These are phyloP conservation scores for Tadarida brasiliensis DNA, from an alignment of 2,797 vertebrate species.

Conservation along the genomic window DNA sequence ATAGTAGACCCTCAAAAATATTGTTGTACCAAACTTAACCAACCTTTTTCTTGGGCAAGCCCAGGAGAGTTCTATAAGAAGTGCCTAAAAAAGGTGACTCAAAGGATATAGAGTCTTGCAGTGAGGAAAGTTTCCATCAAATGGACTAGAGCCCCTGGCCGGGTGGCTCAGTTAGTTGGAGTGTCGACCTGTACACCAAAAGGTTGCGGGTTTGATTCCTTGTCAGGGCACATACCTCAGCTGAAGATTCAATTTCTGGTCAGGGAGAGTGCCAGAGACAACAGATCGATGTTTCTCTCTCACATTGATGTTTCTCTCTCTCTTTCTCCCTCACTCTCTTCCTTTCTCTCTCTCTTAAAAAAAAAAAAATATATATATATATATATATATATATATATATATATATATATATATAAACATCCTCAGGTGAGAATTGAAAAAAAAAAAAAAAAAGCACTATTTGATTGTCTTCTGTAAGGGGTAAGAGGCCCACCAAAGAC, in stretches of 20 bases:
- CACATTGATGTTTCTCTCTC: not conserved
- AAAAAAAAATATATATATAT: too few relatives aligned
- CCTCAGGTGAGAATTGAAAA: not conserved
- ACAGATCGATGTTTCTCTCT: not conserved
- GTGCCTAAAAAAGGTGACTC: not conserved
- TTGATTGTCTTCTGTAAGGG: not conserved
- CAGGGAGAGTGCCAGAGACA: not conserved
- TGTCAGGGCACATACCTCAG: not conserved
- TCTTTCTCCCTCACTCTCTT: not conserved
- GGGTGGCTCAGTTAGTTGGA: not conserved
- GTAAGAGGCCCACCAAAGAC: not conserved
- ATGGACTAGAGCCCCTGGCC: not conserved
- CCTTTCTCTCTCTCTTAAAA: not conserved
- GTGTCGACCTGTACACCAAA: not conserved
- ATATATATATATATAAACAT: too few relatives aligned
- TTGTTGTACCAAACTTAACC: conserved; percentile 9
- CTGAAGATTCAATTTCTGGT: not conserved
- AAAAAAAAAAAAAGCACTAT: not conserved
- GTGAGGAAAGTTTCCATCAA: not conserved
- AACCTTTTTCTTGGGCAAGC: conserved; percentile 19
- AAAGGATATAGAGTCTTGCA: not conserved
- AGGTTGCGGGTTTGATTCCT: not conserved
- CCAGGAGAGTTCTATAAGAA: not conserved
- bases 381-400: too few relatives aligned
- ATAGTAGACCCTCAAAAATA: not conserved